Conservation (phyloP, 2,888 invertebrate species). For the Tineola bisselliella region DNA sequence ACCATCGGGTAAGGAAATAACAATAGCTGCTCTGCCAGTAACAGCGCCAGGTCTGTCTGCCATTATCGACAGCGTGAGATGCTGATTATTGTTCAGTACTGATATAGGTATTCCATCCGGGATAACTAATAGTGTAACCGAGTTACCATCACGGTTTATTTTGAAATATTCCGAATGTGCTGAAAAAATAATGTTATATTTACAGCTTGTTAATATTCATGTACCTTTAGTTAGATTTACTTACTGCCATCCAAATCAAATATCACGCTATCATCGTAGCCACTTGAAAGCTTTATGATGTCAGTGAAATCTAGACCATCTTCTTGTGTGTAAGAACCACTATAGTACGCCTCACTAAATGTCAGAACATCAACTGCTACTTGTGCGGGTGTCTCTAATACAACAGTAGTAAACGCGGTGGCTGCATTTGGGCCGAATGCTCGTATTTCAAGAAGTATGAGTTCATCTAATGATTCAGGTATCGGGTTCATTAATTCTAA, state of each 20-base stretch:
- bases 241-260: slow-evolving; percentile 28
- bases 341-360: slow-evolving; percentile 23
- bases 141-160: background rate
- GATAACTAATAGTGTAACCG: background rate
- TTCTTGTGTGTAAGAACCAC: slow-evolving; percentile 22
- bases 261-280: slow-evolving; percentile 22
- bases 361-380: slow-evolving; percentile 13
- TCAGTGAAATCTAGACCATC: slow-evolving; percentile 21
- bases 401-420: slow-evolving; percentile 23
- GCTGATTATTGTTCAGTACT: slow-evolving; percentile 23
- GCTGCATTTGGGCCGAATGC: background rate
- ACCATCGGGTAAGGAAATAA: slow-evolving; percentile 23
- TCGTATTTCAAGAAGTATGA: slow-evolving; percentile 2
- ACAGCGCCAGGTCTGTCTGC: slow-evolving; percentile 21
- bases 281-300: slow-evolving; percentile 22
- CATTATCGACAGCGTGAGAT: slow-evolving; percentile 23
- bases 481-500: background rate
- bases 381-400: slow-evolving; percentile 19
- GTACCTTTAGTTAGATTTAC: no score
- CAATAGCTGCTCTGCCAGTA: slow-evolving; percentile 21
- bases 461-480: background rate
- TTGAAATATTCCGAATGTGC: slow-evolving; percentile 1
- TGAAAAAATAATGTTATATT: background rate
- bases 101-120: slow-evolving; percentile 20
- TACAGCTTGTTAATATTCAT: no score